Conservation (phyloP, 2,113 vertebrate species). For the Plestiodon gilberti region DNA sequence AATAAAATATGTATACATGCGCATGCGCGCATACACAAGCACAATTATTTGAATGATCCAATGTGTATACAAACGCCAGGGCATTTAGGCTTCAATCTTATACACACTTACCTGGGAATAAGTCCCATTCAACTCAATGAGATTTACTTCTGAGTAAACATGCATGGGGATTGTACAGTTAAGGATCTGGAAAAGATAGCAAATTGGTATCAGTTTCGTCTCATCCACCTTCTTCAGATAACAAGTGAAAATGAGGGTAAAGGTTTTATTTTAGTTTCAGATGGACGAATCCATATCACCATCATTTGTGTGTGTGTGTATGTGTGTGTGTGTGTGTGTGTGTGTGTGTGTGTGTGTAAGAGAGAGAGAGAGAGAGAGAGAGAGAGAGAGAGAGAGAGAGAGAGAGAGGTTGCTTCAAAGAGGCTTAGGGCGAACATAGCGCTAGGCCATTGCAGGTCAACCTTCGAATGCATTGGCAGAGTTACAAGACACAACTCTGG, state of each 20-base stretch:
- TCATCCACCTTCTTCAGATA: not conserved
- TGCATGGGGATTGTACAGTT: too few species aligned
- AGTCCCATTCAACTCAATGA: too few species aligned
- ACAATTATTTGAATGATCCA: too few species aligned
- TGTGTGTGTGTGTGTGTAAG: not conserved
- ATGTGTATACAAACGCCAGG: not conserved
- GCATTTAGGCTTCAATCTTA: too few species aligned
- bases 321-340: not conserved
- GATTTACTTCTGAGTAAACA: too few species aligned
- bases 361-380: too few species aligned
- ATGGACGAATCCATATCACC: not conserved
- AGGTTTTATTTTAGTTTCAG: conserved; percentile 1
- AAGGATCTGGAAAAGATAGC: not conserved
- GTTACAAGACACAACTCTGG: conserved; percentile 35
- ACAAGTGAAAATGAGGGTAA: conserved; percentile 26
- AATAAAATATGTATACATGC: too few species aligned
- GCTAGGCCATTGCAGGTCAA: conserved; percentile 59
- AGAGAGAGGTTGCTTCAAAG: conserved; percentile 11
- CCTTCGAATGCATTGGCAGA: conserved; percentile 49
- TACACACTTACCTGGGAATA: too few species aligned
- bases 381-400: too few species aligned
- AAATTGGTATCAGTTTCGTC: not conserved
- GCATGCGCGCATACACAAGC: too few species aligned
- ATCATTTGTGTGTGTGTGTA: not conserved
- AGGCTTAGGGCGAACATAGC: conserved; percentile 45